Base-by-base conservation (phyloP, 2,113 vertebrate genomes). In the Brachirus orientalis region DNA sequence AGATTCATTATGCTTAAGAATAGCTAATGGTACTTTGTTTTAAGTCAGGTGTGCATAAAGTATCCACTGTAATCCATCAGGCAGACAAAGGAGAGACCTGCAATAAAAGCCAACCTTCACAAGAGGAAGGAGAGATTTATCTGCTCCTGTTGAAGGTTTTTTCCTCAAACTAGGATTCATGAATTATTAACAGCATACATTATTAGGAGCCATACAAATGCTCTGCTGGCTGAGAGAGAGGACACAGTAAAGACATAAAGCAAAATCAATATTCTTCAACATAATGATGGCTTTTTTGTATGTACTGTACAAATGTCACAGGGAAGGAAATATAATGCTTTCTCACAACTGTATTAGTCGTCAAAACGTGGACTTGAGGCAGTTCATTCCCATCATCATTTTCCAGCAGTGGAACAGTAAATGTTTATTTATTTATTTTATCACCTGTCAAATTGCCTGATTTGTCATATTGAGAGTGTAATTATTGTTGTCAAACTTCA, bases 51-150 rank as follows among this genome's bases (percentile, higher is more conserved):
- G 71, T 69, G 77, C 80, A 83, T 90, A 86, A 84, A 86, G 82
- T 72, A 50, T 79, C 54, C 13, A n/a, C 57, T 72, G 43, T 79
- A 84, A 86, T 88, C 84, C 82, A 84, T 85, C 87, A 82, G 69
- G 35, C 64, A 78, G 82, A 83, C 82, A 85, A 84, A 85, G 53
- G 55, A 83, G 71, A 88, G 75, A 67, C 64, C 64, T 73, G 78
- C 79, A 90, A 88, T 89, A 85, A 88, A 85, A 86, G 61, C 64
- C 60, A 45, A 63, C 75, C 65, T 77, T 84, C 67, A 79, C 8
- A 22, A 75, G 79, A 83, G 82, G 71, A 72, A 55, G 68, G 48
- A 28, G 55, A 79, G 78, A 88, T 90, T 89, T 86, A 89, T 85
- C 68, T 79, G 55, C 72, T 40, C 48, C 79, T 70, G 53, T 16